phyloP scores from a whole-genome alignment of 2,888 invertebrate species.

The Octonoba sinensis region DNA sequence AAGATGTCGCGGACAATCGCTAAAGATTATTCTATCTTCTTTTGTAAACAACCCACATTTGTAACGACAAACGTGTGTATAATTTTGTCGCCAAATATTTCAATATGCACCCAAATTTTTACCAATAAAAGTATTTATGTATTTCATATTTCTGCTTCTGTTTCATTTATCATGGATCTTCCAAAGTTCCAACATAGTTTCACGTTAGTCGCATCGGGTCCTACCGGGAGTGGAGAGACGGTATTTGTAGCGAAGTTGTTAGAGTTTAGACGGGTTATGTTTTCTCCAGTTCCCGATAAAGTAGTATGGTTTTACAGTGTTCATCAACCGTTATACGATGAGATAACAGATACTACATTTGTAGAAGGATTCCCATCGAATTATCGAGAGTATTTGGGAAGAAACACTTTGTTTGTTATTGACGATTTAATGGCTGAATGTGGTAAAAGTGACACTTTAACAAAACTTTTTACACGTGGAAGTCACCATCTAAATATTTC shows the following conservation, averaged over 20 bases:
- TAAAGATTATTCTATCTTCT: not conserved
- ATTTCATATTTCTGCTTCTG: not conserved
- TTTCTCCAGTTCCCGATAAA: not conserved
- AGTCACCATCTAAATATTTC: no score
- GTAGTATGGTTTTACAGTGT: conserved; percentile 3
- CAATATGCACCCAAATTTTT: not conserved
- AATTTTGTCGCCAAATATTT: no score
- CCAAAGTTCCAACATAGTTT: conserved; percentile 3
- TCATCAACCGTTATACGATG: not conserved
- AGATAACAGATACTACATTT: not conserved
- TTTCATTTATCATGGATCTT: conserved; percentile 4
- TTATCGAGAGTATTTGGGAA: not conserved
- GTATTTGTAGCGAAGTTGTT: not conserved
- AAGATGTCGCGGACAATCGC: conserved; percentile 2
- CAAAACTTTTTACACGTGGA: no score
- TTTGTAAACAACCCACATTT: not conserved
- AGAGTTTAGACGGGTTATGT: not conserved
- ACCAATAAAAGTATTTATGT: conserved; percentile 5
- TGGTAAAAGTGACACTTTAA: no score
- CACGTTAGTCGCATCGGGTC: not conserved
- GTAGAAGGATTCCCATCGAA: conserved; percentile 4
- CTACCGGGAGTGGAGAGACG: not conserved
- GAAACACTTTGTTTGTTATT: not conserved
- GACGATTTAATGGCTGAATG: no score
- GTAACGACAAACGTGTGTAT: conserved; percentile 2